Base-by-base conservation (phyloP, 2,888 invertebrate genomes). In the Dynastes grantii region DNA sequence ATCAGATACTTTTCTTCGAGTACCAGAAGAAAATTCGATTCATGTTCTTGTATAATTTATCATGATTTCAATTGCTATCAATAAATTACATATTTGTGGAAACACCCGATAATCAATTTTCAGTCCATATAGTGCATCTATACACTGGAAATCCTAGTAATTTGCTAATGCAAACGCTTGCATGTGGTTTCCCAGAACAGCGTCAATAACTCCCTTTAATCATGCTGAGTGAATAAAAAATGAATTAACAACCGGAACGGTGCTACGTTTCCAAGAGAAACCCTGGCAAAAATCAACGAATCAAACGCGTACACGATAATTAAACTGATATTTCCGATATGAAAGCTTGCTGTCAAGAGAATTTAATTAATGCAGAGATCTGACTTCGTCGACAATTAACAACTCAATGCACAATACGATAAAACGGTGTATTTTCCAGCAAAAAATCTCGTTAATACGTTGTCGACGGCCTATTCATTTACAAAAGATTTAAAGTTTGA, bases 321-420 rank as follows among this genome's bases (percentile, higher is more conserved):
- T 71, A 71, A 71, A 55, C 71, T 16, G 71, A 55, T 71, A 55
- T 71, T 71, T 71, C 55, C 71, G 71, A 71, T 55, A 55, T 55
- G 55, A 71, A 71, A 53, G 55, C 55, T 45, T 8, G 27, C 53
- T 70, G 70, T 70, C 70, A 55, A 55, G 53, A 55, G 71, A 71
- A 71, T 71, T 55, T 55, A 71, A 71, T 71, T 71, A 71, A 71
- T 55, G 58, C 32, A 37, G 37, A 37, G 55, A 13, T 32, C 6
- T 71, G 29, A 29, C 9, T 71, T 53, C 3, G 16, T 16, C n/a
- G 29, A n/a, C 70, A 71, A 71, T 58, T 58, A 55, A 55, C n/a
- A 37, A 71, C 37, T 32, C 8, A 55, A 32, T 53, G n/a, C 5
- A n/a, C 6, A 32, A 32, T 32, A 37, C n/a, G 37, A 40, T n/a